Percentiles rank a stretch among this genome's conserved stretches.
phyloP scores from a whole-genome alignment of 2,888 invertebrate genomes.

The Tetranychus piercei region DNA sequence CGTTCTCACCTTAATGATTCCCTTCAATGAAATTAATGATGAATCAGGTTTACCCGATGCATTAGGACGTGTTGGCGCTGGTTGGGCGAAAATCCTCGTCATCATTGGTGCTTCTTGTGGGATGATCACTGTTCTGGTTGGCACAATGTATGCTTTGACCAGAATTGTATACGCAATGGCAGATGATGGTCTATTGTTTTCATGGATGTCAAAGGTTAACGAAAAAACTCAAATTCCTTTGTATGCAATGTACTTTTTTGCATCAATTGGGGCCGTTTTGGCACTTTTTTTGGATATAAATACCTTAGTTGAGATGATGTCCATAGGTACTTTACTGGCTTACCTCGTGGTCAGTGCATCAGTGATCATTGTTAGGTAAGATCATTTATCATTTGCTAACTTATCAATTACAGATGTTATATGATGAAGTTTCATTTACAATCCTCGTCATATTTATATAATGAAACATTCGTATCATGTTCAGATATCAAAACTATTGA shows the following conservation, averaged over 20 bases:
- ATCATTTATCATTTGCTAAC: background rate
- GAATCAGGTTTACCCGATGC: conserved; percentile 39
- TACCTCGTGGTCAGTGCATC: conserved; percentile 80
- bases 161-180: conserved; percentile 80
- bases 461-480: too few species aligned
- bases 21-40: conserved; percentile 39
- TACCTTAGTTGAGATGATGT: conserved; percentile 82
- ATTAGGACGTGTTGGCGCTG: conserved; percentile 50
- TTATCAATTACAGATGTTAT: background rate
- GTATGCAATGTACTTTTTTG: conserved; percentile 55
- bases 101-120: conserved; percentile 70
- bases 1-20: conserved; percentile 62
- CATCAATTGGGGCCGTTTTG: conserved; percentile 52
- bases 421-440: background rate
- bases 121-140: conserved; percentile 73
- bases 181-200: conserved; percentile 63
- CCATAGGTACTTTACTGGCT: conserved; percentile 59
- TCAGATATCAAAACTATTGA: too few species aligned
- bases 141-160: conserved; percentile 65
- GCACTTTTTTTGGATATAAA: conserved; percentile 69
- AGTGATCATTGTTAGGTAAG: conserved; percentile 63
- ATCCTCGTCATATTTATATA: background rate
- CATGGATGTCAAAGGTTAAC: conserved; percentile 30
- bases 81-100: conserved; percentile 66
- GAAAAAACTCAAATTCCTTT: conserved; percentile 44